Evolutionary conservation across 2,113 vertebrate species (phyloP).

Genomic region (Oceanodroma tethys): DNA sequence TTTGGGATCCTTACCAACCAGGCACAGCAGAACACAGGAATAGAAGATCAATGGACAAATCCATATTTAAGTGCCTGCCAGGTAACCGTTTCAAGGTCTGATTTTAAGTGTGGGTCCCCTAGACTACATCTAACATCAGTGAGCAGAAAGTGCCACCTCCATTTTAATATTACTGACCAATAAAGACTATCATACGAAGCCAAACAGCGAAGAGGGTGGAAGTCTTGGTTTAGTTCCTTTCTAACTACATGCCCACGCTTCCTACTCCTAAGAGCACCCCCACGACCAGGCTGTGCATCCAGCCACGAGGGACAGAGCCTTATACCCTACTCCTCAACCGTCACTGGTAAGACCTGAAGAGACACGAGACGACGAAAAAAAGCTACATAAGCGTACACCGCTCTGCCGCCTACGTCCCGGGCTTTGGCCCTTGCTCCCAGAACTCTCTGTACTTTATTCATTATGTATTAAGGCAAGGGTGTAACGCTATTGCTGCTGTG

Average conservation of each 20-base stretch:
- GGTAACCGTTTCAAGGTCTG: background rate
- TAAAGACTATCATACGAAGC: background rate
- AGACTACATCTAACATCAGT: background rate
- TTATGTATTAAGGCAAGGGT: background rate
- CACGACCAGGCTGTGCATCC: background rate
- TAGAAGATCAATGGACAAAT: background rate
- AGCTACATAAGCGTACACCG: accelerated
- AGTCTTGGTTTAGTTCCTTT: background rate
- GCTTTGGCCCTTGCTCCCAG: background rate
- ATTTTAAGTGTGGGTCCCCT: background rate
- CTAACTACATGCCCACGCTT: accelerated
- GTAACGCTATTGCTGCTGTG: background rate
- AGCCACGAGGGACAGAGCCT: background rate
- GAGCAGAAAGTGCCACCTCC: background rate
- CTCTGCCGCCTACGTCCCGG: background rate
- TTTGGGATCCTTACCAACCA: background rate
- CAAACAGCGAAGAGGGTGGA: background rate
- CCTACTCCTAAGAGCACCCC: background rate
- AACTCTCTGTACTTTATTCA: background rate
- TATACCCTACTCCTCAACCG: background rate
- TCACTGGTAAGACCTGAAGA: background rate
- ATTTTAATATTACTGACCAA: background rate
- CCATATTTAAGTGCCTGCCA: background rate
- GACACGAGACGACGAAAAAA: accelerated
- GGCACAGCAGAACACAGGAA: background rate